Evolutionary conservation across 2,113 vertebrate species (phyloP), one percentile per base, ranked within the genome.

Genomic region (Perca schrenkii): DNA sequence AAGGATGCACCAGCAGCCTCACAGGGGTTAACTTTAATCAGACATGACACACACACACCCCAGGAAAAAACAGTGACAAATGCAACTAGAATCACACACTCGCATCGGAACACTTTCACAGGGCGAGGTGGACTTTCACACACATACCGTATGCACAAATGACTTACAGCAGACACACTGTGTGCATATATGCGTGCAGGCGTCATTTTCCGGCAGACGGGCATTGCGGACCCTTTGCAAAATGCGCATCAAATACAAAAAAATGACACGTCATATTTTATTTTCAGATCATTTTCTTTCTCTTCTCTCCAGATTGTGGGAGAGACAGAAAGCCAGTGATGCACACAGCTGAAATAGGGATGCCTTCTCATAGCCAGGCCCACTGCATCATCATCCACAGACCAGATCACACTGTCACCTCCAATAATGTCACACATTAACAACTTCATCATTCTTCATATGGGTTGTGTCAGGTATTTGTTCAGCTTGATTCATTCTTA

Each of bases 21-120:
- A 83, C 71, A 90, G 84, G 92, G 94, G 91, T 94, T 94, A 94
- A 94, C 84, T 92, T 90, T 94, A 94, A 95, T 94, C 91, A 95
- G 92, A 94, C 89, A 76, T 93, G 93, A 94, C 93, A 93, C 77
- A 86, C 85, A 90, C 62, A 81, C 74, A 86, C 91, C 88, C 81
- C 69, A 50, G 89, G 91, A 91, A 87, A 91, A 86, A 86, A 88
- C 64, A 80, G 89, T 86, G 88, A 92, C 93, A 92, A 92, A 90
- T 86, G 82, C 80, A 88, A 90, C 83, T 82, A 67, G 71, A 90
- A 79, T 80, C 85, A 86, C 89, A 90, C 64, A 76, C 71, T 88
- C 21, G 12, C 73, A 86, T 49, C 80, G 74, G 88, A 62, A 80
- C 50, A 74, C 66, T 88, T 58, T 79, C 75, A 82, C 61, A 50